Evolutionary conservation across 2,113 vertebrate species (phyloP), one percentile per base, ranked within the genome.

Genomic region (Murina feae): DNA sequence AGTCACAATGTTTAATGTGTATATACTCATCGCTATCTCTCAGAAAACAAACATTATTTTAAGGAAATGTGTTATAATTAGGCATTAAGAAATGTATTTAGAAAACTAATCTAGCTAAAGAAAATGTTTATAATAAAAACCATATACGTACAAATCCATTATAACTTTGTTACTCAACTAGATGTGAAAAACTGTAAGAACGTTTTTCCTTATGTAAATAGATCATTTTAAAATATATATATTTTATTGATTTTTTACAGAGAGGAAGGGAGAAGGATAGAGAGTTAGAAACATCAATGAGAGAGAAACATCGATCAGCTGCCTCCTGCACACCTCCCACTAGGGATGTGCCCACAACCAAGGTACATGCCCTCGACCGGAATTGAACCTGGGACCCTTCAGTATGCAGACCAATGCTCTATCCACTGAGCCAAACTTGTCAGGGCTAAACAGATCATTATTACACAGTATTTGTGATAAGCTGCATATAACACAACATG

Each of bases 1-100:
- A 89, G 12, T 10, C 71, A 87, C 20, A 83, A 44, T 89, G 2
- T 90, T 39, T 84, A 72, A 89, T 75, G 28, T 1, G 84, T 84
- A 14, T 65, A 30, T 37, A 78, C 20, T 68, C 37, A 89, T 72
- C 35, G 81, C 35, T 93, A 63, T n/a, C 18, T 75, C 20, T 37
- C 21, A 87, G 66, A 95, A 95, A 90, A 69, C 72, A 72, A 86
- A 37, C 42, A 69, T 86, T 89, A 32, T 32, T 84, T 92, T 87
- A 58, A 76, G 42, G 30, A 88, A 71, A 16, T 18, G 60, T 83
- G 35, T n/a, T 76, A 11, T 80, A 78, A 85, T 83, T 88, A 94
- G 11, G 9, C n/a, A 47, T 39, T 66, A 81, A 37, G 23, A 93
- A 81, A 53, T 51, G 1, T 30, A 69, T 66, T 89, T 84, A 25